Evolutionary conservation across 1,140 invertebrate genomes (phyloP).

Genomic region (Mercenaria mercenaria): DNA sequence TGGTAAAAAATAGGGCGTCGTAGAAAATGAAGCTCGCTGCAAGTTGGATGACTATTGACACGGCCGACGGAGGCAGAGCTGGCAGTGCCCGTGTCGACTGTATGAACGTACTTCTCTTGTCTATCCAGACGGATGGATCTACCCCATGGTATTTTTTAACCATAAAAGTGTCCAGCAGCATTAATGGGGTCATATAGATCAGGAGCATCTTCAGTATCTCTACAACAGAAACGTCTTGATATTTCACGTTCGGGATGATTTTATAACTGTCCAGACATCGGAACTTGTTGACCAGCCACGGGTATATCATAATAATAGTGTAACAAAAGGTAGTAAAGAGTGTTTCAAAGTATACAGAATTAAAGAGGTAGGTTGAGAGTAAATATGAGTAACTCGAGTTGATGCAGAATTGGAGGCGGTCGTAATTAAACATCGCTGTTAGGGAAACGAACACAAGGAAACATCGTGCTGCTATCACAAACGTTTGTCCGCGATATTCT

Average conservation of each 20-base stretch:
- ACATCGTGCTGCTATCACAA: neutral
- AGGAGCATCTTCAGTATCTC: slow-evolving; percentile 67
- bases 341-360: slow-evolving; percentile 82
- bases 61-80: slow-evolving; percentile 69
- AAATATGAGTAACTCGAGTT: neutral
- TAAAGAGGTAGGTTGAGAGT: slow-evolving; percentile 65
- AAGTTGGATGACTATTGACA: slow-evolving; percentile 72
- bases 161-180: slow-evolving; percentile 79
- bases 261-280: slow-evolving; percentile 75
- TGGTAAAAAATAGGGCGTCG: slow-evolving; percentile 78
- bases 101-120: slow-evolving; percentile 70
- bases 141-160: slow-evolving; percentile 80
- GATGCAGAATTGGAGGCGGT: neutral
- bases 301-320: slow-evolving; percentile 73
- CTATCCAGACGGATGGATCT: slow-evolving; percentile 68
- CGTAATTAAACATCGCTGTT: neutral
- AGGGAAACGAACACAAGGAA: neutral
- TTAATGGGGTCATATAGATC: slow-evolving; percentile 75
- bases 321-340: slow-evolving; percentile 75
- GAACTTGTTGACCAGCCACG: slow-evolving; percentile 72
- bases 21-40: slow-evolving; percentile 74
- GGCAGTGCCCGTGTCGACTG: slow-evolving; percentile 79
- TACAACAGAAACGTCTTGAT: slow-evolving; percentile 61
- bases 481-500: neutral
- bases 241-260: slow-evolving; percentile 71